Conservation (phyloP, 2,797 vertebrate species). For the Pseudochaenichthys georgianus region DNA sequence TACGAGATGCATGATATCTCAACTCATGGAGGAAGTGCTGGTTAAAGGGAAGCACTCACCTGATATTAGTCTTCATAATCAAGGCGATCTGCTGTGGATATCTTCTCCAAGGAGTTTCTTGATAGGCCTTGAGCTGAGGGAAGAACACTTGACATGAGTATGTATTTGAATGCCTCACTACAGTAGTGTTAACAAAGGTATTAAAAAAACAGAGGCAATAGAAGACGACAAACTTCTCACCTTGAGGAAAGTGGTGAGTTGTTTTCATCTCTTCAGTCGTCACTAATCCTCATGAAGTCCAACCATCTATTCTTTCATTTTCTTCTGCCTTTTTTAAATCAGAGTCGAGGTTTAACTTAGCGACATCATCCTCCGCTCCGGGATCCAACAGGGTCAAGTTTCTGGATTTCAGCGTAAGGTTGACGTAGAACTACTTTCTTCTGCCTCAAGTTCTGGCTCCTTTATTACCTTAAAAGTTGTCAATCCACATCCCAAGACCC, state of each 20-base stretch:
- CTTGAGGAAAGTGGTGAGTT: background rate
- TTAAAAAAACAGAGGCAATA: background rate
- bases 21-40: background rate
- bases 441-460: too few relatives aligned
- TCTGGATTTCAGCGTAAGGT: background rate
- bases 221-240: slow-evolving; percentile 1
- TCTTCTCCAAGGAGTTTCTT: background rate
- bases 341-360: background rate
- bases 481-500: too few relatives aligned
- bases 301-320: background rate
- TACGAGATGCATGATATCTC: background rate
- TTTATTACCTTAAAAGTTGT: too few relatives aligned
- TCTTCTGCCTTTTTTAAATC: background rate
- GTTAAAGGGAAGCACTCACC: background rate
- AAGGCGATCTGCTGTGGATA: background rate
- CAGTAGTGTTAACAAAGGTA: too few relatives aligned
- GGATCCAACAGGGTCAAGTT: background rate
- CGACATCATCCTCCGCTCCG: background rate
- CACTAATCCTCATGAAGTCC: background rate
- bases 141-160: background rate
- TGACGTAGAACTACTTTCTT: background rate
- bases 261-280: background rate
- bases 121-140: background rate
- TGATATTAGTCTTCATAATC: background rate
- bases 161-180: slow-evolving; percentile 7